phyloP scores from a whole-genome alignment of 2,113 vertebrate species.

The Alces alces region DNA sequence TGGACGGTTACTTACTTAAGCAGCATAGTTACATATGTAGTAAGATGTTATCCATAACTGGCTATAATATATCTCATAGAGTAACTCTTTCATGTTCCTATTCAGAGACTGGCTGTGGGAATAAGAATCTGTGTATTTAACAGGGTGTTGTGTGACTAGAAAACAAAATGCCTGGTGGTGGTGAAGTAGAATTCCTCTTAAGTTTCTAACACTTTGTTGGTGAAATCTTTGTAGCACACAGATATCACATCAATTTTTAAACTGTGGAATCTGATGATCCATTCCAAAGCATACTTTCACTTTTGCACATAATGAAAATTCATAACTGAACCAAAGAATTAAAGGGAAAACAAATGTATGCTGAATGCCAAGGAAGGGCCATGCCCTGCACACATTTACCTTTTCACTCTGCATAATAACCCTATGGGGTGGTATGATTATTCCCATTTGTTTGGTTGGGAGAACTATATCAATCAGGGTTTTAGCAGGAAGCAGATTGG shows the following conservation, averaged over 20 bases:
- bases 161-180: not conserved
- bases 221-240: constrained; percentile 16
- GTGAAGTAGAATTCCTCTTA: not conserved
- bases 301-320: constrained; percentile 7
- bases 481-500: not conserved
- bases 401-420: not conserved
- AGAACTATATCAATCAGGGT: not conserved
- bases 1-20: not conserved
- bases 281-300: not conserved
- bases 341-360: not conserved
- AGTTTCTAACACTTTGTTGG: not conserved
- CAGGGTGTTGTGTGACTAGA: not conserved
- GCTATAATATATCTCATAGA: not conserved
- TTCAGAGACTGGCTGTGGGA: not conserved
- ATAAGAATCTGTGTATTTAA: not conserved
- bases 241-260: constrained; percentile 1
- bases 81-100: not conserved
- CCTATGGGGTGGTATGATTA: not conserved
- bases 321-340: not conserved
- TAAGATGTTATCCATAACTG: not conserved
- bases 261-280: not conserved
- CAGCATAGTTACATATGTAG: not conserved
- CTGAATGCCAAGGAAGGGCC: not conserved
- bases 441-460: not conserved
- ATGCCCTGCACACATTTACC: not conserved